Evolutionary conservation across 2,113 vertebrate species (phyloP), one percentile per base, ranked within the genome.

Genomic region (Rhea pennata): DNA sequence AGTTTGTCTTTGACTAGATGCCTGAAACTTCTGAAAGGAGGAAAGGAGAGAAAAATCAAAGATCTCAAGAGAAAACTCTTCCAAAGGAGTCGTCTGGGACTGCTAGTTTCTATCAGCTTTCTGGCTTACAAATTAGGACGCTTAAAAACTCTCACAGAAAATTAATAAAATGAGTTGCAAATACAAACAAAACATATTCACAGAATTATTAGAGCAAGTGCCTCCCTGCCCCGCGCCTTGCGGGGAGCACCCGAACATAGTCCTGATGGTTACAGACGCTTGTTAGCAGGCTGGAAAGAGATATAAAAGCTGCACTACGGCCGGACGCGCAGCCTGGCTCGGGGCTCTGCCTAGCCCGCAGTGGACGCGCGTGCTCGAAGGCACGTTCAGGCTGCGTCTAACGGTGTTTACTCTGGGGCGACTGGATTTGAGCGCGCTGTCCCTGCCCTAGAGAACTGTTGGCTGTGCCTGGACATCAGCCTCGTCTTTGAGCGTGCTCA

Each of bases 341-440:
- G 29, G 74, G 97, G 95, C 74, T 95, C 36, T 94, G 94, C 93
- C 31, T 83, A 96, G 96, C 80, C 95, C 93, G 94, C 94, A 51
- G 61, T 29, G 83, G 93, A 95, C 92, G 92, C 84, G 59, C 56
- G 75, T 29, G 97, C 97, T 86, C 2, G 53, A 87, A 97, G 97
- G 96, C 95, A 95, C 90, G 88, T 91, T 96, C 96, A 96, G 94
- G 94, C 92, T 48, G 31, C 31, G 87, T 51, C 97, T 97, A 97
- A 94, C 92, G 84, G 93, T 97, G 96, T 95, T 97, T 97, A 96
- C 97, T 98, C 97, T 97, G 97, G 96, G 95, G 97, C 97, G 96
- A 98, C 95, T 96, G 96, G 96, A 97, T 97, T 95, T 87, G 91
- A 97, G 92, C 0, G 2, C 0, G 2, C 85, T 92, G 94, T 77